Conservation (phyloP, 2,888 invertebrate species). For the Myathropa florea region DNA sequence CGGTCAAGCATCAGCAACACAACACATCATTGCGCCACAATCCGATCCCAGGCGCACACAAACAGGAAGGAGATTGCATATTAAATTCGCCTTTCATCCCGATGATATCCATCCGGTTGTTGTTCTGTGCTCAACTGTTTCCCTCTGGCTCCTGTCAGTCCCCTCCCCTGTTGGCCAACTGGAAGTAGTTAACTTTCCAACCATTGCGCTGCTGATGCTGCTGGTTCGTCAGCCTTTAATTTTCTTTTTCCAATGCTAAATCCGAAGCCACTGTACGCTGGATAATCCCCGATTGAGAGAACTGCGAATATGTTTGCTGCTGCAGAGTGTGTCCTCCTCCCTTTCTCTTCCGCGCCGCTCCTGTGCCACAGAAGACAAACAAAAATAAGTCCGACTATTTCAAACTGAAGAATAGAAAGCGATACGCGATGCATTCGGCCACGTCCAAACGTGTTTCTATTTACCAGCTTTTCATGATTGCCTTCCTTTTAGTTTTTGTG, state of each 20-base stretch:
- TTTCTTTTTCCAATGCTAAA: neutral
- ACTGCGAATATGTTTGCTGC: neutral
- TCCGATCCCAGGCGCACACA: constrained; percentile 35
- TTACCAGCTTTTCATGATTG: constrained; percentile 67
- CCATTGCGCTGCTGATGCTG: neutral
- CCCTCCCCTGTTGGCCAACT: neutral
- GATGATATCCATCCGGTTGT: constrained; percentile 67
- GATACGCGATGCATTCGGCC: constrained; percentile 53
- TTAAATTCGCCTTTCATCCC: constrained; percentile 68
- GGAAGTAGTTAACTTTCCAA: constrained; percentile 42
- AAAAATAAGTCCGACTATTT: neutral
- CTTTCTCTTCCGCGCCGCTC: neutral
- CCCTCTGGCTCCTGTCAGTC: neutral
- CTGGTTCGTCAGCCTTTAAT: neutral
- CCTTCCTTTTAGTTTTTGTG: constrained; percentile 56
- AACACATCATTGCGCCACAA: constrained; percentile 26
- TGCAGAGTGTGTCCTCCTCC: too few species aligned
- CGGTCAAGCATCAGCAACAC: neutral
- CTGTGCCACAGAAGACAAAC: neutral
- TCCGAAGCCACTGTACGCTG: neutral
- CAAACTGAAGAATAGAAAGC: constrained; percentile 56
- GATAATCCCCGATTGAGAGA: neutral
- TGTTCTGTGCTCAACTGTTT: constrained; percentile 14
- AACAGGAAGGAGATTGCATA: constrained; percentile 67
- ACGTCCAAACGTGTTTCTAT: constrained; percentile 64